Base-by-base conservation (phyloP, 2,797 vertebrate genomes). In the Threskiornis aethiopicus region DNA sequence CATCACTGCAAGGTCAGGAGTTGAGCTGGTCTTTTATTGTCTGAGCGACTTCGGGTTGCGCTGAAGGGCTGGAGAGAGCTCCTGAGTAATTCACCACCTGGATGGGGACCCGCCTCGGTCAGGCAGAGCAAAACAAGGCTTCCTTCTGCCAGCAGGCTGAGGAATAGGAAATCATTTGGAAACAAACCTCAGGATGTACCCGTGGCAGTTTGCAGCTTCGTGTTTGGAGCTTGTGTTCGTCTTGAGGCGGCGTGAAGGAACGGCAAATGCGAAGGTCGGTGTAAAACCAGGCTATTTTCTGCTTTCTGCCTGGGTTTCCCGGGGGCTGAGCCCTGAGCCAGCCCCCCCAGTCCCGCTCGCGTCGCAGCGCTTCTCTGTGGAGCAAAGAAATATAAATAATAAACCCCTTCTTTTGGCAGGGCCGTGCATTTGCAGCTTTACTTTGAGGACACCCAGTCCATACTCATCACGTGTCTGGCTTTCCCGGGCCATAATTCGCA, bases 341-440 rank as follows among this genome's bases (percentile, higher is more conserved):
- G 9, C 17, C 9, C 21, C 13, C 37, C 14, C 1, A 2, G 20
- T 29, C 26, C 55, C 1, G 5, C 20, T 47, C 2, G 1, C 10
- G 26, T 31, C 31, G n/a, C 26, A 37, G 51, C 1, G 3, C 41
- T 55, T 66, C 41, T 55, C 51, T 44, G 41, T 31, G 41, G n/a
- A 24, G n/a, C 62, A 19, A 31, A 55, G 51, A 46, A 55, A 46
- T 35, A 25, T 8, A 37, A 54, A 39, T 20, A 46, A 37, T 26
- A 57, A 67, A 26, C 22, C 54, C n/a, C n/a, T 57, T 54, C 19
- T 44, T 67, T 37, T 80, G n/a, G 17, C n/a, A 21, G n/a, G 62
- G 78, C 64, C 26, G 64, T 16, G n/a, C n/a, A 2, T n/a, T 67
- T 26, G 64, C 42, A 39, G 28, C 52, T 21, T 67, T 57, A 21